Percentiles rank a stretch among this genome's conserved stretches.
These are phyloP conservation scores for Leptothorax acervorum DNA, from an alignment of 2,888 invertebrate genomes.

Conservation along the genomic window DNA sequence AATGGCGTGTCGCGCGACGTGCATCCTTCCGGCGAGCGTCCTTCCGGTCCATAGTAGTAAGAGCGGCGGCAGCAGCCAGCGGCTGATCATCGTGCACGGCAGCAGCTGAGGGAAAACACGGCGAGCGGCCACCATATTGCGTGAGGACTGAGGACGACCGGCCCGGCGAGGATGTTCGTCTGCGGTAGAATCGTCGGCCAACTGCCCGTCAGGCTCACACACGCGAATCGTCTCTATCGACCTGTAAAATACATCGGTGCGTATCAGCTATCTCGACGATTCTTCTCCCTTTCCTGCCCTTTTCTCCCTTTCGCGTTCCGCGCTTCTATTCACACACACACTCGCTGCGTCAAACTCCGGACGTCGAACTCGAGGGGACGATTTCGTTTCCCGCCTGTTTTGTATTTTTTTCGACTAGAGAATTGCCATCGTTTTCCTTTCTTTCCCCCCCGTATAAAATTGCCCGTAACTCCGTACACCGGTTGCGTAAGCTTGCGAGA, in stretches of 20 bases:
- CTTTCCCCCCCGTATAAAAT: neutral
- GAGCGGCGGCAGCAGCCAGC: conserved; percentile 56
- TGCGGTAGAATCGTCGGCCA: conserved; percentile 81
- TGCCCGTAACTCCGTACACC: neutral
- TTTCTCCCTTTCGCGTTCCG: too few relatives aligned
- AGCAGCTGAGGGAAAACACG: conserved; percentile 56
- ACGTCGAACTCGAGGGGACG: too few relatives aligned
- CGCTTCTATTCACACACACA: neutral
- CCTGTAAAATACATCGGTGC: conserved; percentile 77
- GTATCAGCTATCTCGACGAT: conserved; percentile 33
- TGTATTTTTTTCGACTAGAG: neutral
- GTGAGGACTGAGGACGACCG: conserved; percentile 67
- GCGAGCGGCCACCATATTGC: conserved; percentile 76
- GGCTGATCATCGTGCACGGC: conserved; percentile 47
- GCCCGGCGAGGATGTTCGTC: conserved; percentile 78
- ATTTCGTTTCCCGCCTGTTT: conserved; percentile 6
- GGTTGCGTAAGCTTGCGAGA: neutral
- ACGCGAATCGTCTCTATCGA: conserved; percentile 72
- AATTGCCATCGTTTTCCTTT: neutral
- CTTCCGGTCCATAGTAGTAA: conserved; percentile 37
- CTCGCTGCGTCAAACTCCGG: neutral
- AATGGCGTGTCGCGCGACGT: conserved; percentile 65
- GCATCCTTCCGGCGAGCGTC: conserved; percentile 37
- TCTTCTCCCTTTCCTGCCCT: conserved; percentile 1
- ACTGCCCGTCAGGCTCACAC: conserved; percentile 78